Evolutionary conservation across 2,888 invertebrate species (phyloP).

Genomic region (Coleophora flavipennella): DNA sequence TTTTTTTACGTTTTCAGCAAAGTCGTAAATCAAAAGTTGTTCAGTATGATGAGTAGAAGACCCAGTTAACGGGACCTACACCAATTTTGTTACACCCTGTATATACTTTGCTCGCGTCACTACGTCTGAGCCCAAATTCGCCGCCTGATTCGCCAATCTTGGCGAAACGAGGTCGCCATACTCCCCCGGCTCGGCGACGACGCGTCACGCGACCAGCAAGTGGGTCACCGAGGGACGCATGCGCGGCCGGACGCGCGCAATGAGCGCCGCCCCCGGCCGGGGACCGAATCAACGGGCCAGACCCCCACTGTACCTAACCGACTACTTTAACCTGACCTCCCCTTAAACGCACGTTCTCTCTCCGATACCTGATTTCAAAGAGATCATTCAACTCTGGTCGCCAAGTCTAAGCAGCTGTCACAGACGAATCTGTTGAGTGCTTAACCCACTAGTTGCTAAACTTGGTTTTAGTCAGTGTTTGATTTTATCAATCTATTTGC

Average conservation of each 20-base stretch:
- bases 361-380: conserved; percentile 16
- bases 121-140: conserved; percentile 53
- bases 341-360: conserved; percentile 33
- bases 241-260: conserved; percentile 66
- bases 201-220: conserved; percentile 41
- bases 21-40: no score
- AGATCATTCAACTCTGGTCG: conserved; percentile 35
- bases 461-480: conserved; percentile 35
- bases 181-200: conserved; percentile 24
- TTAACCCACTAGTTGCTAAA: conserved; percentile 63
- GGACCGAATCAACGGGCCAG: conserved; percentile 53
- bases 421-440: conserved; percentile 56
- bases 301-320: conserved; percentile 34
- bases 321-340: conserved; percentile 43
- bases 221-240: conserved; percentile 67
- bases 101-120: conserved; percentile 51
- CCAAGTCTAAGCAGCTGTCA: conserved; percentile 42
- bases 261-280: conserved; percentile 63
- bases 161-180: conserved; percentile 56
- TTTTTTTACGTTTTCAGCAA: no score
- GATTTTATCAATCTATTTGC: conserved; percentile 28
- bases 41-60: no score
- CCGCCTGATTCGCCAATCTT: conserved; percentile 63
- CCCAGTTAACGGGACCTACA: no score
- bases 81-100: no score